These are phyloP conservation scores for Mola mola DNA, from an alignment of 2,113 vertebrate genomes.

Conservation along the genomic window DNA sequence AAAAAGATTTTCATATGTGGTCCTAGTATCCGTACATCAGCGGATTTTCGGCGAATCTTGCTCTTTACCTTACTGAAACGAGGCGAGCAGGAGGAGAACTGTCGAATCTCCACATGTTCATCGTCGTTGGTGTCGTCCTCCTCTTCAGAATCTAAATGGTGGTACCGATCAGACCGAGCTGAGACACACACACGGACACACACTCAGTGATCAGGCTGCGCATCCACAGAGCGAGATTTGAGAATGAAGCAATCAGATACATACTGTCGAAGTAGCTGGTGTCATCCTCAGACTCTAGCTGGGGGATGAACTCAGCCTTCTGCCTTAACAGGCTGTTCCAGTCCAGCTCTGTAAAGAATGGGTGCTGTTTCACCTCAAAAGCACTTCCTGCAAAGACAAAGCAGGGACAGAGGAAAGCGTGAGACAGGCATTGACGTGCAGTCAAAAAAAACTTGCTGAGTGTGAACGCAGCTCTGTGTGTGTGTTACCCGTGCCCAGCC, in stretches of 20 bases:
- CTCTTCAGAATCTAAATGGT: constrained; percentile 94
- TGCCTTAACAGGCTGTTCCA: constrained; percentile 98
- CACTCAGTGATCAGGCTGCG: not conserved
- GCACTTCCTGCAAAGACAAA: constrained; percentile 84
- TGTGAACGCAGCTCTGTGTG: constrained; percentile 8
- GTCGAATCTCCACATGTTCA: constrained; percentile 91
- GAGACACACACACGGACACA: constrained; percentile 14
- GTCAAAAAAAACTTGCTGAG: too few relatives aligned
- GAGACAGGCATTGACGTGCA: not conserved
- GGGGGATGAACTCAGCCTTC: constrained; percentile 98
- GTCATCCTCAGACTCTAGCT: constrained; percentile 97
- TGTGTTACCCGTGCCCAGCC: constrained; percentile 91
- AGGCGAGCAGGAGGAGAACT: constrained; percentile 97
- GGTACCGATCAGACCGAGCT: constrained; percentile 95
- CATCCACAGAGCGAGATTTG: too few relatives aligned
- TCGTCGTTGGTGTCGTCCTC: constrained; percentile 97
- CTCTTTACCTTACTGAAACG: constrained; percentile 96
- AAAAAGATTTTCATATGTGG: too few relatives aligned
- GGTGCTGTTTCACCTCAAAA: constrained; percentile 95
- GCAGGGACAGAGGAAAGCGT: not conserved
- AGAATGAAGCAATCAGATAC: not conserved
- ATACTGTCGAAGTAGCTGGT: constrained; percentile 98
- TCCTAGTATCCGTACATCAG: too few relatives aligned
- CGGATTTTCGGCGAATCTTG: too few relatives aligned
- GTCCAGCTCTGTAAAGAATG: constrained; percentile 93